Conservation (phyloP, 2,113 vertebrate species). For the Variabilichromis moorii region DNA sequence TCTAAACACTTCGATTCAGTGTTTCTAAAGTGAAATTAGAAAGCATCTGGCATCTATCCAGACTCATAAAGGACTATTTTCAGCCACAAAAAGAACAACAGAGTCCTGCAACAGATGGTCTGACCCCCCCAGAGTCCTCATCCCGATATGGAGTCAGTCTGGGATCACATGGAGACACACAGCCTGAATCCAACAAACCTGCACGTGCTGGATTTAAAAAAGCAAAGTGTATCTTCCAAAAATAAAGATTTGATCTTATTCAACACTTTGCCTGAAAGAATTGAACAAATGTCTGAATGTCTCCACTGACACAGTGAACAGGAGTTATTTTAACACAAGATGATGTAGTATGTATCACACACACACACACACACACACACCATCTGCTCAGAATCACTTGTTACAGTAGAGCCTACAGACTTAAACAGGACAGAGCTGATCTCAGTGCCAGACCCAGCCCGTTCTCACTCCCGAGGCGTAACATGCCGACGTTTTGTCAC, state of each 20-base stretch:
- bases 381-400: rapidly evolving
- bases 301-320: neutral
- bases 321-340: neutral
- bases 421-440: neutral
- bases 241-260: neutral
- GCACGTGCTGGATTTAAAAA: neutral
- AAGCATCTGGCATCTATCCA: neutral
- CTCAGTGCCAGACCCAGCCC: rapidly evolving
- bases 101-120: neutral
- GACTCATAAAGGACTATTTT: neutral
- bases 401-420: neutral
- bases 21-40: neutral
- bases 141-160: neutral
- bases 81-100: neutral
- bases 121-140: neutral
- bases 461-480: too few species aligned
- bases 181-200: neutral
- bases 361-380: neutral
- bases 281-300: neutral
- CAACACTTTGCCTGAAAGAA: neutral
- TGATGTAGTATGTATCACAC: neutral
- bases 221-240: neutral
- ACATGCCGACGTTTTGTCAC: too few species aligned
- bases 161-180: neutral
- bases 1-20: neutral